These are phyloP conservation scores for Probosciger aterrimus DNA, from an alignment of 2,113 vertebrate genomes.

Conservation along the genomic window DNA sequence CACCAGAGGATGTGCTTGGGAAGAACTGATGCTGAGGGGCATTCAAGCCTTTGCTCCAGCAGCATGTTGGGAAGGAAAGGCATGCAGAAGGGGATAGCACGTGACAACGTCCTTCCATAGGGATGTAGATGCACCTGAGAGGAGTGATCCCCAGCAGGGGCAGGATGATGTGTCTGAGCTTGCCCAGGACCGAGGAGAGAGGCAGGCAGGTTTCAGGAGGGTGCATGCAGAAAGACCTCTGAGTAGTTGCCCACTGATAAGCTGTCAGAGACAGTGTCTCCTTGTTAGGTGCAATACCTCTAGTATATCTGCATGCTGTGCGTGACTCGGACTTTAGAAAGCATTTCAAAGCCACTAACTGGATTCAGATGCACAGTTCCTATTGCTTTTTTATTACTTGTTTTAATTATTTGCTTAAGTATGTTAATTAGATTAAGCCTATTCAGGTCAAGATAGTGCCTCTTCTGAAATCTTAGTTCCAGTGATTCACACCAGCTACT, in stretches of 20 bases:
- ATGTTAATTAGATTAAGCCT: not conserved
- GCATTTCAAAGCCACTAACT: not conserved
- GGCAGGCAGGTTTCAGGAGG: not conserved
- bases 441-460: not conserved
- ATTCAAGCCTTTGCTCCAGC: not conserved
- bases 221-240: not conserved
- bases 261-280: not conserved
- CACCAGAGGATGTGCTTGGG: not conserved
- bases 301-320: not conserved
- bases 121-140: not conserved
- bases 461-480: not conserved
- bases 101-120: rapidly evolving
- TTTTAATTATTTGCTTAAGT: not conserved
- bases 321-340: not conserved
- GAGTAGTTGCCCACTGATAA: not conserved
- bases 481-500: not conserved
- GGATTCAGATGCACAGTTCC: not conserved
- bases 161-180: not conserved
- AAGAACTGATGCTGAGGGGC: not conserved
- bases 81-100: not conserved
- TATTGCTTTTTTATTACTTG: not conserved
- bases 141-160: not conserved
- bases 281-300: not conserved
- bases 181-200: not conserved
- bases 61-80: not conserved